These are phyloP conservation scores for Holothuria leucospilota DNA, from an alignment of 53 echinoderm and acorn worm genomes.

Conservation along the genomic window DNA sequence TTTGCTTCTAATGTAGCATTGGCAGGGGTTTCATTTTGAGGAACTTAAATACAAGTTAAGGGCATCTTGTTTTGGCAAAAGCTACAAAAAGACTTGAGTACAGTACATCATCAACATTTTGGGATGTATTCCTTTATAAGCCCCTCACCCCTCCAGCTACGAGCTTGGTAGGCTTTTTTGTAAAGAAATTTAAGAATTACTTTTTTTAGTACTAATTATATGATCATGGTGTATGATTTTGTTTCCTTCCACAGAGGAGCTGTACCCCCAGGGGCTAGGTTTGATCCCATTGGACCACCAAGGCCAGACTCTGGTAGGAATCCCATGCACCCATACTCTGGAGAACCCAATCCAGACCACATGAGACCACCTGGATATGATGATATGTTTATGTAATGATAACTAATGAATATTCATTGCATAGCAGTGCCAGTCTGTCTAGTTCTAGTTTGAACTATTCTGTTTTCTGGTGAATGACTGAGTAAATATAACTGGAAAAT, in stretches of 20 bases:
- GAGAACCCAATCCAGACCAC: constrained; percentile 88
- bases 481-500: too few species aligned
- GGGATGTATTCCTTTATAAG: too few species aligned
- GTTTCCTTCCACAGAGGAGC: constrained; percentile 75
- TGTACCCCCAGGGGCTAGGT: constrained; percentile 86
- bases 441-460: background rate
- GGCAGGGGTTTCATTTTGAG: too few species aligned
- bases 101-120: too few species aligned
- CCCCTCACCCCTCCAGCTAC: too few species aligned
- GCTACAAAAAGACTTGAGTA: too few species aligned
- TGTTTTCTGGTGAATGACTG: too few species aligned
- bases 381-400: constrained; percentile 85
- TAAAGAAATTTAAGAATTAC: too few species aligned
- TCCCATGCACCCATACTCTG: constrained; percentile 68
- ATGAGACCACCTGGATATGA: constrained; percentile 90
- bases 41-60: too few species aligned
- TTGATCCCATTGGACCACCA: constrained; percentile 91
- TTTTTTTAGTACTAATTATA: background rate
- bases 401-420: background rate
- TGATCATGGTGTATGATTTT: background rate
- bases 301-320: constrained; percentile 71
- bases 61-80: too few species aligned
- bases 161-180: too few species aligned
- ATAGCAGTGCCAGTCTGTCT: background rate
- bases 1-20: too few species aligned